These are phyloP conservation scores for Tipula helvola DNA, from an alignment of 2,888 invertebrate species.

Conservation along the genomic window DNA sequence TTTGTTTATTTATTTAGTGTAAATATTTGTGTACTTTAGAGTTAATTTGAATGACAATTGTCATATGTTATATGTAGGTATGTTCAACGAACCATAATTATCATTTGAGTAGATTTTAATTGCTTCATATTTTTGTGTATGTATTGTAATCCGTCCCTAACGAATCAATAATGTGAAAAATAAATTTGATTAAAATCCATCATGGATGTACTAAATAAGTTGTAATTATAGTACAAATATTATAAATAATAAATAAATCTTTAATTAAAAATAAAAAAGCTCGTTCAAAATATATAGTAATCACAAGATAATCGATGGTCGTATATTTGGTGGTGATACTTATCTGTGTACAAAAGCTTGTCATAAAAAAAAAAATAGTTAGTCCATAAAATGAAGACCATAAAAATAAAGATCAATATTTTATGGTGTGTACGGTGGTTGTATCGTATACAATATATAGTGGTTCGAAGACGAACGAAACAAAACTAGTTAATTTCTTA, in stretches of 20 bases:
- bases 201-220: not conserved
- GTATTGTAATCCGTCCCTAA: not conserved
- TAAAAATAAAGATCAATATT: not conserved
- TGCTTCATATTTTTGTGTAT: not conserved
- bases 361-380: not conserved
- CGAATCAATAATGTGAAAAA: not conserved
- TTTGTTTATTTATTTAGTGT: not conserved
- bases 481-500: not conserved
- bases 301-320: not conserved
- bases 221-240: not conserved
- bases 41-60: not conserved
- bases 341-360: not conserved
- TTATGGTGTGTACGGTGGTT: not conserved
- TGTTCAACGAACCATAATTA: not conserved
- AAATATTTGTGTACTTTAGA: not conserved
- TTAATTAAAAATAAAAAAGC: not conserved
- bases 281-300: not conserved
- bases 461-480: not conserved
- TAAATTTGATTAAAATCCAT: not conserved
- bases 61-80: not conserved
- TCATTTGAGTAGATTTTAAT: not conserved
- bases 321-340: not conserved
- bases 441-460: not conserved
- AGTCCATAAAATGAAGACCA: not conserved
- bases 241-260: not conserved